Percentiles rank a stretch among this genome's conserved stretches.
These are phyloP conservation scores for Saxidomus purpurata DNA, from an alignment of 1,140 invertebrate species.

Conservation along the genomic window DNA sequence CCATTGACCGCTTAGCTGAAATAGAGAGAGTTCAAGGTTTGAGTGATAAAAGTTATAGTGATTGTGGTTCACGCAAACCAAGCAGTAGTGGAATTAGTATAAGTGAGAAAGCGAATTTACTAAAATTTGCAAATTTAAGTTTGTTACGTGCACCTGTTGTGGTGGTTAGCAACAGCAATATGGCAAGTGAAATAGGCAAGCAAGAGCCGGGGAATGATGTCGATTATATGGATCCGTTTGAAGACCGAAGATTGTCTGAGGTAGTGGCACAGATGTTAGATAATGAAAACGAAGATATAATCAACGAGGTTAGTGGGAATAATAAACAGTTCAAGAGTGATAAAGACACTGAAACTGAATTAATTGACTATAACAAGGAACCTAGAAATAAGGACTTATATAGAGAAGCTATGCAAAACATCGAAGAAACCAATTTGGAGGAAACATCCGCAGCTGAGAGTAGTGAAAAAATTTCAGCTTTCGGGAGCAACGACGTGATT, in stretches of 20 bases:
- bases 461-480: background rate
- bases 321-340: background rate
- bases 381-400: slow-evolving; percentile 36
- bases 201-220: background rate
- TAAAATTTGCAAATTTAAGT: background rate
- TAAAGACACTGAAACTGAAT: background rate
- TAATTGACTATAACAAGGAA: slow-evolving; percentile 28
- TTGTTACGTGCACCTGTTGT: background rate
- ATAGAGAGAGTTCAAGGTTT: background rate
- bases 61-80: background rate
- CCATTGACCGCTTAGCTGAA: background rate
- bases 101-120: background rate
- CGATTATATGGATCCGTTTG: slow-evolving; percentile 15
- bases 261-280: slow-evolving; percentile 34
- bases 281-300: background rate
- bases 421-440: background rate
- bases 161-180: background rate
- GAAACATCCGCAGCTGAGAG: background rate
- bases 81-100: background rate
- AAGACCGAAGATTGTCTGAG: slow-evolving; percentile 18
- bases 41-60: background rate
- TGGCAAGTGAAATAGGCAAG: background rate
- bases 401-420: background rate
- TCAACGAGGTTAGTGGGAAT: background rate
- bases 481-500: background rate